These are phyloP conservation scores for Shargacucullia verbasci DNA, from an alignment of 2,888 invertebrate species.

Conservation along the genomic window DNA sequence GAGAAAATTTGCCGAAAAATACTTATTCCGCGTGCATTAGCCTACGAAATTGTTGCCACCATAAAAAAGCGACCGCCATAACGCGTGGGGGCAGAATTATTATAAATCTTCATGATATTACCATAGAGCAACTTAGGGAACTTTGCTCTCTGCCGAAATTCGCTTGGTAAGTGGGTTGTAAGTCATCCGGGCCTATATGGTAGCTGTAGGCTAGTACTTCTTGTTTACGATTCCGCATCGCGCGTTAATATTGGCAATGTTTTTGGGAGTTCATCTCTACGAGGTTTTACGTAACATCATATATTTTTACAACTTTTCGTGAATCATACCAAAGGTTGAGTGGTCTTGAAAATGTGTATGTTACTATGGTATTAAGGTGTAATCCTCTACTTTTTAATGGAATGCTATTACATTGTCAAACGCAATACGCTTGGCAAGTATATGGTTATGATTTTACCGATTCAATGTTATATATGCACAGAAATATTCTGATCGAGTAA, in stretches of 20 bases:
- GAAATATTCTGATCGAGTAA: too few relatives aligned
- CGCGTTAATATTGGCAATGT: slow-evolving; percentile 36
- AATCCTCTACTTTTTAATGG: too few relatives aligned
- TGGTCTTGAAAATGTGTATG: too few relatives aligned
- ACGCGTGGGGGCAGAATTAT: slow-evolving; percentile 81
- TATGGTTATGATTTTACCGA: too few relatives aligned
- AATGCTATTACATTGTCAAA: too few relatives aligned
- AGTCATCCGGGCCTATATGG: slow-evolving; percentile 77
- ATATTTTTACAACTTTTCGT: not conserved
- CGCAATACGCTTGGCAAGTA: too few relatives aligned
- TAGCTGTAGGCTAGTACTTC: slow-evolving; percentile 65
- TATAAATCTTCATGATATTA: slow-evolving; percentile 88
- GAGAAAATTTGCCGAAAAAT: slow-evolving; percentile 64
- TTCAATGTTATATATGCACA: too few relatives aligned
- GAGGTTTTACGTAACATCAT: not conserved
- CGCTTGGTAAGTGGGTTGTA: slow-evolving; percentile 85
- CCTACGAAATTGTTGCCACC: slow-evolving; percentile 77
- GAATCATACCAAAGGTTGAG: not conserved
- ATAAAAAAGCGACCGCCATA: slow-evolving; percentile 80
- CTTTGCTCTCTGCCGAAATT: slow-evolving; percentile 83
- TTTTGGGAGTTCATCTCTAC: slow-evolving; percentile 19
- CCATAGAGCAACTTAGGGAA: slow-evolving; percentile 85
- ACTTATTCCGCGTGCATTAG: slow-evolving; percentile 74
- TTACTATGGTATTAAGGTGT: too few relatives aligned
- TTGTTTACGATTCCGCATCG: slow-evolving; percentile 64